Evolutionary conservation across 2,113 vertebrate genomes (phyloP).

Genomic region (Chaetura pelagica): DNA sequence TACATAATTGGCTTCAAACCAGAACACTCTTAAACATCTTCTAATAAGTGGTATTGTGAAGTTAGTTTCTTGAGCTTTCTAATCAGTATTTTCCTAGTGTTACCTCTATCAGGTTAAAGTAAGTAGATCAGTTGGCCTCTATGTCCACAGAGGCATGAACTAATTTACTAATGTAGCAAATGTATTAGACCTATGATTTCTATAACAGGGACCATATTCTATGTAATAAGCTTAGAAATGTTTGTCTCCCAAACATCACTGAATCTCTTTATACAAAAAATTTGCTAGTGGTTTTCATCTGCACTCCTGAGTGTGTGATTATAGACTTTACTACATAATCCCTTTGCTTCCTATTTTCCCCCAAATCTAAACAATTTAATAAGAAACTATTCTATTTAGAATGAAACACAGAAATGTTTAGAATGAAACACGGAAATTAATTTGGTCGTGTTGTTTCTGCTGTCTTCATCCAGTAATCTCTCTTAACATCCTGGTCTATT

Average conservation of each 20-base stretch:
- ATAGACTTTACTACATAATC: neutral
- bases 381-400: neutral
- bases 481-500: neutral
- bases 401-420: too few species aligned
- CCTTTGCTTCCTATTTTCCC: neutral
- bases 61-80: neutral
- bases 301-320: neutral
- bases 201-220: neutral
- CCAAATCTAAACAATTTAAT: neutral
- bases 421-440: neutral
- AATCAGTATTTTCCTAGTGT: neutral
- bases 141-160: accelerated
- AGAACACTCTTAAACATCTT: neutral
- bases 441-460: neutral
- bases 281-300: neutral
- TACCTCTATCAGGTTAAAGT: neutral
- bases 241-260: neutral
- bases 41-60: neutral
- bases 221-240: neutral
- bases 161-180: neutral
- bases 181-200: neutral
- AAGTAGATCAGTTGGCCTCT: neutral
- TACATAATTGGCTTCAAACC: neutral
- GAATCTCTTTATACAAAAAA: neutral
- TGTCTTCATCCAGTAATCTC: neutral